These are phyloP conservation scores for Melanocharis versteri DNA, from an alignment of 2,113 vertebrate species.

Conservation along the genomic window DNA sequence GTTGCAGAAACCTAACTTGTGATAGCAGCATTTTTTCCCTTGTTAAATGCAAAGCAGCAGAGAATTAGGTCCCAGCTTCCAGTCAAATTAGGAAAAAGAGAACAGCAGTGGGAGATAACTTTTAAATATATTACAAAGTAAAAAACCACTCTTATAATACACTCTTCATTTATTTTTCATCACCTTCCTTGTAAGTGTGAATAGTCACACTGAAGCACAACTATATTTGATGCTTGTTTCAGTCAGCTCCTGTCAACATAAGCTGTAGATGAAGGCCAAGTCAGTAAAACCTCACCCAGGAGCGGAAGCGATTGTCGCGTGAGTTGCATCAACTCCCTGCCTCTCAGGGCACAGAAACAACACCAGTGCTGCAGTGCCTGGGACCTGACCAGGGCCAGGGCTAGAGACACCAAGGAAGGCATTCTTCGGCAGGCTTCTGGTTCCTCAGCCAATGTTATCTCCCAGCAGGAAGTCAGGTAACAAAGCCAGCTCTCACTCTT, in stretches of 20 bases:
- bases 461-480: neutral
- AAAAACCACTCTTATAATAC: neutral
- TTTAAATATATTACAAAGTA: neutral
- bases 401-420: neutral
- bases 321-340: neutral
- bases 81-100: neutral
- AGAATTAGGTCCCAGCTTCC: neutral
- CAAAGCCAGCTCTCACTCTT: neutral
- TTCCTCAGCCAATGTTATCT: neutral
- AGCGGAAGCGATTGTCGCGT: fast-evolving
- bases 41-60: neutral
- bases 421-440: neutral
- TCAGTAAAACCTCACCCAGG: neutral
- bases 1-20: neutral
- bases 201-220: neutral
- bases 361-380: neutral
- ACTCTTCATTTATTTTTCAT: constrained; percentile 33
- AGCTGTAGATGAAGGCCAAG: neutral
- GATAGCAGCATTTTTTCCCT: neutral
- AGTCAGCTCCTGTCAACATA: constrained; percentile 10
- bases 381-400: neutral
- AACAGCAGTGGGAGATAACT: neutral
- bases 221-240: constrained; percentile 19
- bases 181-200: neutral
- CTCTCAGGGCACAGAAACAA: neutral